Percentiles rank a stretch among this genome's conserved stretches.
phyloP scores from a whole-genome alignment of 2,113 vertebrate genomes.

The Prinia subflava region DNA sequence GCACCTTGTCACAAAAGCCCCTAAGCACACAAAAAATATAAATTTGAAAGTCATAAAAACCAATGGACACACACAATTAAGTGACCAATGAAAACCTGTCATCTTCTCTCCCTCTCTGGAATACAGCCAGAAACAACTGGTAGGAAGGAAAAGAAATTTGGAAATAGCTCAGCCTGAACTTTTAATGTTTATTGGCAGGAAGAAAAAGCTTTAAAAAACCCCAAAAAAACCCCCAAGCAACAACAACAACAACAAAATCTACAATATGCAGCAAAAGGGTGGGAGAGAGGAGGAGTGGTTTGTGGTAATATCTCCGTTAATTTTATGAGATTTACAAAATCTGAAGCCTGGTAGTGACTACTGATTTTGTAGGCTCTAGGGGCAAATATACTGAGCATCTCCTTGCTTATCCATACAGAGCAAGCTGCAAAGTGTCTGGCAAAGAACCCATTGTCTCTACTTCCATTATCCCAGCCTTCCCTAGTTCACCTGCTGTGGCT shows the following conservation, averaged over 20 bases:
- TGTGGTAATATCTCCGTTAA: background rate
- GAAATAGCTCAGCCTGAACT: background rate
- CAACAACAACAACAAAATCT: too few species aligned
- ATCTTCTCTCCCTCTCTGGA: background rate
- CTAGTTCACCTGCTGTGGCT: background rate
- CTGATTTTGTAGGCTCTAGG: background rate
- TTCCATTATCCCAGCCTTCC: background rate
- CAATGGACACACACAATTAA: background rate
- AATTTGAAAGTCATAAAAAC: conserved; percentile 38
- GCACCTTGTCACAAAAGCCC: conserved; percentile 57
- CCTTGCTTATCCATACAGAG: background rate
- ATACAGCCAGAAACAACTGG: background rate
- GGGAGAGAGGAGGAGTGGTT: background rate
- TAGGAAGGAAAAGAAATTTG: background rate
- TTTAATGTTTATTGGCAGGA: background rate
- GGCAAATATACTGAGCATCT: background rate
- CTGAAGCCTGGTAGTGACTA: background rate
- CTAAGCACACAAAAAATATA: conserved; percentile 26
- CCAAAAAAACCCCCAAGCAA: background rate
- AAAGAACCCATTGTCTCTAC: background rate
- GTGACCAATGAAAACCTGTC: conserved; percentile 23
- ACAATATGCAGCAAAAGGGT: background rate
- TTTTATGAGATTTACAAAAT: background rate
- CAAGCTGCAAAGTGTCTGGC: background rate
- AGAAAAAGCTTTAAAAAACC: background rate